A percentile compares a stretch with the other conserved stretches of the same genome.
Conservation (phyloP, 2,113 vertebrate species). For the Protobothrops flavoviridis region DNA sequence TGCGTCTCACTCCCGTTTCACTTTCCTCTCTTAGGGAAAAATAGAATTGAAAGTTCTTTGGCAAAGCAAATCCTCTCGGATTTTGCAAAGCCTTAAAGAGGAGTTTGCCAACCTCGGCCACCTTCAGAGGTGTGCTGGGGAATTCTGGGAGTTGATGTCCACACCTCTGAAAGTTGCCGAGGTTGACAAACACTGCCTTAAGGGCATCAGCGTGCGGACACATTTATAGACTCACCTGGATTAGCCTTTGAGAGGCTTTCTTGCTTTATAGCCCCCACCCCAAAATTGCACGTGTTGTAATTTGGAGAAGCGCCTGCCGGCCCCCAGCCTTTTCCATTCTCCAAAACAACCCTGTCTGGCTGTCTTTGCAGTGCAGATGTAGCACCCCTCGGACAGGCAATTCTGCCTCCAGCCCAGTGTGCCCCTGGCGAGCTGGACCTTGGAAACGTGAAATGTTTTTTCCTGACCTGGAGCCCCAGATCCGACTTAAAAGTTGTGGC, state of each 20-base stretch:
- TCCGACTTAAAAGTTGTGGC: not conserved
- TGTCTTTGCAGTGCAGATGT: not conserved
- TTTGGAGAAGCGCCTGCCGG: not conserved
- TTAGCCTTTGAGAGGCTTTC: not conserved
- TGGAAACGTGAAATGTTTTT: not conserved
- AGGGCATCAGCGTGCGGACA: not conserved
- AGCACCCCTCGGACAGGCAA: accelerated
- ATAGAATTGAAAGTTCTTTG: not conserved
- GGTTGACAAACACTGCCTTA: not conserved
- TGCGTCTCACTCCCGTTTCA: not conserved
- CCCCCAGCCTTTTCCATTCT: not conserved
- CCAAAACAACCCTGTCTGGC: not conserved
- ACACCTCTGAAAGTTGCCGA: not conserved
- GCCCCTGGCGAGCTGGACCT: not conserved
- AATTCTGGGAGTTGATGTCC: not conserved
- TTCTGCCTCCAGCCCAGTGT: too few relatives aligned
- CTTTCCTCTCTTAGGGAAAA: not conserved
- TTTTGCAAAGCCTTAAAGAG: not conserved
- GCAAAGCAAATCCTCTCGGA: not conserved
- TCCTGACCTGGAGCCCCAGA: not conserved
- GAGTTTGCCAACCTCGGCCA: not conserved
- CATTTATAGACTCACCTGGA: not conserved
- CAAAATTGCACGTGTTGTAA: not conserved
- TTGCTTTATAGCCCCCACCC: not conserved
- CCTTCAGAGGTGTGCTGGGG: not conserved